Evolutionary conservation across 1,140 invertebrate genomes (phyloP).

Genomic region (Trachymyrmex cornetzi): DNA sequence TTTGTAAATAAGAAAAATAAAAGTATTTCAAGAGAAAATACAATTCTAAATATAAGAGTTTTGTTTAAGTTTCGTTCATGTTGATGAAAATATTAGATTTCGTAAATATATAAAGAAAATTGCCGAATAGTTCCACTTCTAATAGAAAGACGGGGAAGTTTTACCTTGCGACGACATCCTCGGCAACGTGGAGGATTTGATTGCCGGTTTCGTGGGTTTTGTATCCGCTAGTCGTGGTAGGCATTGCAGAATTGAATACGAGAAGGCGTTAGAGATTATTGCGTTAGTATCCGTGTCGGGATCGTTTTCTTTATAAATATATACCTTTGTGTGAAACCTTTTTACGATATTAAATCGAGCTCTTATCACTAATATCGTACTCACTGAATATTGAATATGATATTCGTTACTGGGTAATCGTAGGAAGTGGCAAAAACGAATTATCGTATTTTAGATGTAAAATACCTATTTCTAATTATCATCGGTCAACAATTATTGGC

Average conservation of each 20-base stretch:
- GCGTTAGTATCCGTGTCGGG: constrained; percentile 67
- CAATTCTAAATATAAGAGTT: not conserved
- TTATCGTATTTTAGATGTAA: not conserved
- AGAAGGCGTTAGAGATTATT: constrained; percentile 82
- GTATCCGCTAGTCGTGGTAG: constrained; percentile 91
- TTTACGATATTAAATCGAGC: constrained; percentile 11
- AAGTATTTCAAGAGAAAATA: constrained; percentile 1
- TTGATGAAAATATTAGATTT: not conserved
- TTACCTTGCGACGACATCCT: constrained; percentile 97
- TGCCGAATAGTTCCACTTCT: constrained; percentile 35
- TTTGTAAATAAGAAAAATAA: not conserved
- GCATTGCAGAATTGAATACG: constrained; percentile 84
- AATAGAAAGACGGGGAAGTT: constrained; percentile 67
- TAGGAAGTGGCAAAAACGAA: constrained; percentile 25
- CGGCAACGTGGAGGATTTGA: constrained; percentile 97
- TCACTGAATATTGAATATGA: constrained; percentile 14
- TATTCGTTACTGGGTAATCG: not conserved
- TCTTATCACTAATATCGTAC: constrained; percentile 12
- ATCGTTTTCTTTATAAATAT: constrained; percentile 14
- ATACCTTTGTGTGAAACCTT: not conserved
- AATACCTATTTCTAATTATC: not conserved
- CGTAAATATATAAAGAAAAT: not conserved
- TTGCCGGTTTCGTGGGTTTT: constrained; percentile 97
- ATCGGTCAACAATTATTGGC: not conserved
- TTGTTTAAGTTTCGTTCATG: not conserved